Conservation (phyloP, 2,888 invertebrate species). For the Endotricha flammealis region DNA sequence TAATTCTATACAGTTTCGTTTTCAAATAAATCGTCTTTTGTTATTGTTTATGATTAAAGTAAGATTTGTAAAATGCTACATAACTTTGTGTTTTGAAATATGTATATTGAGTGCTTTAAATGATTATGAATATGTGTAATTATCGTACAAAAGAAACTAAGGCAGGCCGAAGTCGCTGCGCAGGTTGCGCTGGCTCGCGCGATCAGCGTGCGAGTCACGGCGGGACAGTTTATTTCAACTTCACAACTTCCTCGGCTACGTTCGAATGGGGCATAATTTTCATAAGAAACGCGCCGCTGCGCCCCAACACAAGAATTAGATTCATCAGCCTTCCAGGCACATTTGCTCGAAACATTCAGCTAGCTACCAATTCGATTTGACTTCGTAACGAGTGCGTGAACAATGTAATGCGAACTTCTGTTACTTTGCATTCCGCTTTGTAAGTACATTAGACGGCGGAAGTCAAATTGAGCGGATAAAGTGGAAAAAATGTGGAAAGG, state of each 20-base stretch:
- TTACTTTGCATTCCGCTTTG: constrained; percentile 47
- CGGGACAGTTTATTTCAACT: constrained; percentile 73
- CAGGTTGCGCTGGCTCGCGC: constrained; percentile 13
- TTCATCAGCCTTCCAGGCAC: constrained; percentile 62
- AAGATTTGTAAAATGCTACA: too few species aligned
- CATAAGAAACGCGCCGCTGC: constrained; percentile 63
- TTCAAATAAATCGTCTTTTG: too few species aligned
- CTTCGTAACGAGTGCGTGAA: constrained; percentile 58
- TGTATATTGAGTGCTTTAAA: too few species aligned
- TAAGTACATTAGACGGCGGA: constrained; percentile 24
- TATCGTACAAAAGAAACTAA: too few species aligned
- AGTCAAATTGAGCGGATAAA: constrained; percentile 20
- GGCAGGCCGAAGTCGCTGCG: constrained; percentile 7
- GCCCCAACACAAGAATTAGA: constrained; percentile 67
- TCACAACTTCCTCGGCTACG: constrained; percentile 62
- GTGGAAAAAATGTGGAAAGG: constrained; percentile 17
- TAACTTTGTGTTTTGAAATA: too few species aligned
- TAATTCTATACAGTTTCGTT: too few species aligned
- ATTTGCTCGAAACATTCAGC: constrained; percentile 53
- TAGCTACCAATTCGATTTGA: constrained; percentile 58
- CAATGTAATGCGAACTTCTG: constrained; percentile 53
- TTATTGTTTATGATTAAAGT: too few species aligned
- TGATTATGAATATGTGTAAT: too few species aligned
- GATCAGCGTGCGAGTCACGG: constrained; percentile 68
- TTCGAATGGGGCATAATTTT: constrained; percentile 75